Conservation (phyloP, 2,888 invertebrate genomes). For the Cremastobaeus sp. region DNA sequence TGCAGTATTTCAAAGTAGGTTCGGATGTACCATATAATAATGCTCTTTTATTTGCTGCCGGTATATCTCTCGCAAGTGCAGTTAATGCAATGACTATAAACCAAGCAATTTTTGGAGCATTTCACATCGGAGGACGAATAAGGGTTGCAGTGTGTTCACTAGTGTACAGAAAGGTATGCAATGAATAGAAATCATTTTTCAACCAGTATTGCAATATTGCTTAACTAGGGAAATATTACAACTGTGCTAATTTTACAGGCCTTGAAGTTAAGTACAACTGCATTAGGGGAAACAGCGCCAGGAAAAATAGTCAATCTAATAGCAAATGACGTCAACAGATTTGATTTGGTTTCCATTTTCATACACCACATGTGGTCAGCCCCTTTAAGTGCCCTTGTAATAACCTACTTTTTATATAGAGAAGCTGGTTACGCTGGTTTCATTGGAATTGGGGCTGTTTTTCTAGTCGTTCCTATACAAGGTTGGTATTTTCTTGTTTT, state of each 20-base stretch:
- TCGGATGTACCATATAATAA: constrained; percentile 63
- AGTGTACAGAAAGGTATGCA: constrained; percentile 89
- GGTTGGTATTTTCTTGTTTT: too few relatives aligned
- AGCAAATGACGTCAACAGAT: constrained; percentile 95
- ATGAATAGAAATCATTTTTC: background rate
- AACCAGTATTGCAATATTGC: background rate
- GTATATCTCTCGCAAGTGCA: constrained; percentile 72
- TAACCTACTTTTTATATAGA: constrained; percentile 88
- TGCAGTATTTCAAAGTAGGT: constrained; percentile 81
- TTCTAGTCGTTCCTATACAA: constrained; percentile 93
- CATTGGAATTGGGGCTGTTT: constrained; percentile 89
- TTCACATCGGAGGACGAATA: constrained; percentile 89
- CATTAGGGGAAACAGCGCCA: constrained; percentile 88
- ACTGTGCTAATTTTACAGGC: constrained; percentile 51
- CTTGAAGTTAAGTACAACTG: constrained; percentile 74
- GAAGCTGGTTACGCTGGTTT: constrained; percentile 88
- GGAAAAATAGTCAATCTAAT: constrained; percentile 79
- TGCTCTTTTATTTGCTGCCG: constrained; percentile 73
- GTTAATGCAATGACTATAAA: constrained; percentile 82
- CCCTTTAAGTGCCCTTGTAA: constrained; percentile 84
- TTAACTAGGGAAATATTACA: background rate
- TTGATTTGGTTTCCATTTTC: constrained; percentile 93
- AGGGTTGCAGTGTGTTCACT: constrained; percentile 90
- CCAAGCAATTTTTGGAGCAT: constrained; percentile 84
- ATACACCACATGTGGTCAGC: constrained; percentile 95